These are phyloP conservation scores for Siphamia tubifer DNA, from an alignment of 2,113 vertebrate genomes.

Conservation along the genomic window DNA sequence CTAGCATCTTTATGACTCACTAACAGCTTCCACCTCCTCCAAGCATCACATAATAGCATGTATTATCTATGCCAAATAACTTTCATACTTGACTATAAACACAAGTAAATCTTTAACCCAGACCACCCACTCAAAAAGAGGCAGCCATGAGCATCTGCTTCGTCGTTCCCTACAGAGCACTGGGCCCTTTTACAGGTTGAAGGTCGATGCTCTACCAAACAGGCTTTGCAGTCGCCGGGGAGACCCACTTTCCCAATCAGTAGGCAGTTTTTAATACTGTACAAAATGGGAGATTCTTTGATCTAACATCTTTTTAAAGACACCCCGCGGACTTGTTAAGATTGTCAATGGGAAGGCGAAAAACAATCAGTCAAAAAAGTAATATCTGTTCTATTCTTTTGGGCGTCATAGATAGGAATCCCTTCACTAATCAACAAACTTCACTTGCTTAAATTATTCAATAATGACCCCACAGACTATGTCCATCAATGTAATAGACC, in stretches of 20 bases:
- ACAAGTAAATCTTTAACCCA: conserved; percentile 28
- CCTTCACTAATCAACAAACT: conserved; percentile 44
- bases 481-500: background rate
- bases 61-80: conserved; percentile 58
- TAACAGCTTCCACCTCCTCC: conserved; percentile 31
- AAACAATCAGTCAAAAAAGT: too few species aligned
- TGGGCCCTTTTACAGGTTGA: conserved; percentile 55
- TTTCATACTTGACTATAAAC: conserved; percentile 39
- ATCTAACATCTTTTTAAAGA: background rate
- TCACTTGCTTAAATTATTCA: conserved; percentile 39
- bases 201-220: conserved; percentile 54
- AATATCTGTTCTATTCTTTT: too few species aligned
- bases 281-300: background rate
- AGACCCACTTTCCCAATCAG: conserved; percentile 28
- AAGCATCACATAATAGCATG: conserved; percentile 7
- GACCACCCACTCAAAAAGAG: conserved; percentile 41
- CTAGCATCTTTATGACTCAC: conserved; percentile 63
- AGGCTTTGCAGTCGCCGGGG: conserved; percentile 54
- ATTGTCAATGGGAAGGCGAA: too few species aligned
- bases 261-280: conserved; percentile 36
- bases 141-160: conserved; percentile 38
- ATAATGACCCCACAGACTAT: conserved; percentile 23
- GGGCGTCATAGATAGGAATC: conserved; percentile 6
- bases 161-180: conserved; percentile 28
- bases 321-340: conserved; percentile 10